Conservation (phyloP, 2,113 vertebrate genomes). For the Trichomycterus rosablanca region DNA sequence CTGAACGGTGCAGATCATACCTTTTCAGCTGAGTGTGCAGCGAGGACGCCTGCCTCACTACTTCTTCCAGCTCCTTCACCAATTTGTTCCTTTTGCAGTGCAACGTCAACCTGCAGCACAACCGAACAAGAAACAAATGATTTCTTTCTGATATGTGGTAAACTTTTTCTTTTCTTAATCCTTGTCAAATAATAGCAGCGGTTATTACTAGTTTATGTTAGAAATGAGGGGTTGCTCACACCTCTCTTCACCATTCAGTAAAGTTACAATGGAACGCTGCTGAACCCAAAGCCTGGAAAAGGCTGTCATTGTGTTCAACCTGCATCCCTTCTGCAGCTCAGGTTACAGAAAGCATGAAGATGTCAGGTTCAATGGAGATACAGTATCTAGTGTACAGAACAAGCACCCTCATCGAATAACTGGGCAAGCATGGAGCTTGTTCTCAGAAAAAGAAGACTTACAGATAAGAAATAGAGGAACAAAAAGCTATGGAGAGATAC, state of each 20-base stretch:
- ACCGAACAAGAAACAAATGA: background rate
- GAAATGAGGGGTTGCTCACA: background rate
- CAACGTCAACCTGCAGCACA: conserved; percentile 73
- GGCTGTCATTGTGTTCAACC: conserved; percentile 41
- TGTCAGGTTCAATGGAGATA: conserved; percentile 14
- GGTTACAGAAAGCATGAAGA: conserved; percentile 42
- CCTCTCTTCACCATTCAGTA: background rate
- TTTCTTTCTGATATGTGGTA: background rate
- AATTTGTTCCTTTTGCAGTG: conserved; percentile 89
- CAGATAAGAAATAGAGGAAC: background rate
- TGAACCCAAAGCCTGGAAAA: conserved; percentile 19
- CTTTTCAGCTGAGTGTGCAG: conserved; percentile 87
- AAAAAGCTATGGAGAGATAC: background rate
- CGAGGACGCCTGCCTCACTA: conserved; percentile 76
- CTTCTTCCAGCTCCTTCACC: conserved; percentile 89
- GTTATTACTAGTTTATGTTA: too few species aligned
- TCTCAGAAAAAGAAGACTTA: background rate
- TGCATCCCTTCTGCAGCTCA: conserved; percentile 34
- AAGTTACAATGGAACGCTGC: conserved; percentile 20
- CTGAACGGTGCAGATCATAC: conserved; percentile 50
- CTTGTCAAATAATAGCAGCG: too few species aligned
- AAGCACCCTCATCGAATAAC: conserved; percentile 33
- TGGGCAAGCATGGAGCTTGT: background rate
- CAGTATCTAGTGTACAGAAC: conserved; percentile 29
- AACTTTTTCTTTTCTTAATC: background rate